phyloP scores from a whole-genome alignment of 2,797 vertebrate genomes.

The Myotis daubentonii region DNA sequence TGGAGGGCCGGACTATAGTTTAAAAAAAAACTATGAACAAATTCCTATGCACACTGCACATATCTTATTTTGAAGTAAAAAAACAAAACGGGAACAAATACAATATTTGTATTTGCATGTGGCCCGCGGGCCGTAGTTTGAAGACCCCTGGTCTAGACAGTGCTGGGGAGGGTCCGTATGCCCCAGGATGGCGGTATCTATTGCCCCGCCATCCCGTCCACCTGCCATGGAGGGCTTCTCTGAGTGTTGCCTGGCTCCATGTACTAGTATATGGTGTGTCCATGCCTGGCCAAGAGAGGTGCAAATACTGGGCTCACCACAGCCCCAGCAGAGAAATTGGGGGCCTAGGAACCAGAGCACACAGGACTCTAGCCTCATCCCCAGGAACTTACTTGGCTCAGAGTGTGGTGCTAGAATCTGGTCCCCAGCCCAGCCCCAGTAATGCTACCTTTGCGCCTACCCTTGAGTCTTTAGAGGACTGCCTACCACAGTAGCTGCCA shows the following conservation, averaged over 20 bases:
- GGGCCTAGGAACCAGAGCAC: slow-evolving; percentile 59
- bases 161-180: slow-evolving; percentile 71
- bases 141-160: slow-evolving; percentile 81
- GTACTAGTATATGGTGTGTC: slow-evolving; percentile 70
- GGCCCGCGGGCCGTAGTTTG: no score
- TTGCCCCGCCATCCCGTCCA: slow-evolving; percentile 61
- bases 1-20: no score
- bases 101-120: no score
- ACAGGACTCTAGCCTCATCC: slow-evolving; percentile 48
- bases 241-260: slow-evolving; percentile 62
- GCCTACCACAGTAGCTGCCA: slow-evolving; percentile 72
- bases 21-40: no score
- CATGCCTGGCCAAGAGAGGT: slow-evolving; percentile 73
- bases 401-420: slow-evolving; percentile 81
- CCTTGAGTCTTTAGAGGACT: slow-evolving; percentile 68
- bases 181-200: slow-evolving; percentile 62
- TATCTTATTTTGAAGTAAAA: no score
- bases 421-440: slow-evolving; percentile 70
- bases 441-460: slow-evolving; percentile 71
- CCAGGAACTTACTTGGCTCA: slow-evolving; percentile 62
- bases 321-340: slow-evolving; percentile 65
- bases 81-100: no score
- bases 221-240: slow-evolving; percentile 58
- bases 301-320: slow-evolving; percentile 59
- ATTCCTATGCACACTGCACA: no score